Evolutionary conservation across 2,797 vertebrate species (phyloP).

Genomic region (Valencia hispanica): DNA sequence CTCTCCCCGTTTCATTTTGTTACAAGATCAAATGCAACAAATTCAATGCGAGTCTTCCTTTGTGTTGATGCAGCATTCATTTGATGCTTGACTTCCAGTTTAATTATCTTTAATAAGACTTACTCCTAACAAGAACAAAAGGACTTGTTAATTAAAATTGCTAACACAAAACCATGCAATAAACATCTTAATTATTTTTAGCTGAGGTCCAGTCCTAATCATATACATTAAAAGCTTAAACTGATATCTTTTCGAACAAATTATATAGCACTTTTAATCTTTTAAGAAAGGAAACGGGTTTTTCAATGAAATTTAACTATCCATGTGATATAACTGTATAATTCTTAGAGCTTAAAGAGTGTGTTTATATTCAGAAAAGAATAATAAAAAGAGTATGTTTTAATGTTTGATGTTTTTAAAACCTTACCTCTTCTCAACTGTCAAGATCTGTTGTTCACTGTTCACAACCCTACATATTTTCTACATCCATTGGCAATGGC

Average conservation of each 20-base stretch:
- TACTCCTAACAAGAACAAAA: slow-evolving; percentile 18
- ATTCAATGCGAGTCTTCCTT: slow-evolving; percentile 12
- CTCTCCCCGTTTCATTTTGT: slow-evolving; percentile 14
- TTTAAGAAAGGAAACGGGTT: slow-evolving; percentile 9
- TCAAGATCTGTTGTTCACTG: slow-evolving; percentile 36
- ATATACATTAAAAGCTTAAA: slow-evolving; percentile 11
- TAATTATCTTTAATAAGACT: slow-evolving; percentile 29
- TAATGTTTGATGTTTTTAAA: neutral
- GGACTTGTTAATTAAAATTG: slow-evolving; percentile 27
- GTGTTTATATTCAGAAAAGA: neutral
- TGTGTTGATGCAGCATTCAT: slow-evolving; percentile 34
- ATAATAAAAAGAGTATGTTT: neutral
- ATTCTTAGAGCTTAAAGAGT: neutral
- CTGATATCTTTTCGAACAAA: slow-evolving; percentile 18
- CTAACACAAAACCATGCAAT: slow-evolving; percentile 14
- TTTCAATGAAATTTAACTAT: neutral
- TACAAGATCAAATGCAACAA: slow-evolving; percentile 13
- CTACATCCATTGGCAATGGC: slow-evolving; percentile 77
- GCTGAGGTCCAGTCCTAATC: slow-evolving; percentile 24
- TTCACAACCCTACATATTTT: slow-evolving; percentile 42
- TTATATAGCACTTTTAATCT: slow-evolving; percentile 1
- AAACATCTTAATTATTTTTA: slow-evolving; percentile 20
- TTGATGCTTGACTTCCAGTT: slow-evolving; percentile 31
- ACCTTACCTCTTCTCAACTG: slow-evolving; percentile 19
- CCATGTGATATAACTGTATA: neutral